phyloP scores from a whole-genome alignment of 1,140 invertebrate genomes.

The Sesamia nonagrioides region DNA sequence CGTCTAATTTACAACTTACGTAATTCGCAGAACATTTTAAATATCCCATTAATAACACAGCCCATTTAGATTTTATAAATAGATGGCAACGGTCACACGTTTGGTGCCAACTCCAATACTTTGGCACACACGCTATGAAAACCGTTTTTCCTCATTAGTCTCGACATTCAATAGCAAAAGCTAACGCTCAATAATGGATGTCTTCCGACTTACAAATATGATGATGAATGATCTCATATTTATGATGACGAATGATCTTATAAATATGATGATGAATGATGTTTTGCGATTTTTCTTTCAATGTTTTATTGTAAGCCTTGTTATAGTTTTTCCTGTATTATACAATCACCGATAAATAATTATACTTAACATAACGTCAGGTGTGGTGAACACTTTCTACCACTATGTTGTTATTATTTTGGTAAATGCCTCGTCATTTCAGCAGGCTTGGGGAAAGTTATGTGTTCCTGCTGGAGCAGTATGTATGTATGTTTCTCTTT shows the following conservation, averaged over 20 bases:
- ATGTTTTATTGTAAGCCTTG: no score
- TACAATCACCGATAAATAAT: no score
- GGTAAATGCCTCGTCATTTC: background rate
- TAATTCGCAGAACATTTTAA: background rate
- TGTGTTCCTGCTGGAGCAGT: no score
- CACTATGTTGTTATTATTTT: background rate
- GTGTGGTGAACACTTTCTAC: background rate
- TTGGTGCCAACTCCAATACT: background rate
- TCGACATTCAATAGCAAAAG: conserved; percentile 19
- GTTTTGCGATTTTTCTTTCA: background rate
- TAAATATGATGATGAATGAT: no score
- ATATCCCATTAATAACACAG: no score
- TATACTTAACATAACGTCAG: no score
- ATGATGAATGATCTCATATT: conserved; percentile 15
- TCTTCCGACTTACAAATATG: conserved; percentile 29
- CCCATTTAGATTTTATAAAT: background rate
- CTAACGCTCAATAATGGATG: conserved; percentile 36
- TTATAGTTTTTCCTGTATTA: no score
- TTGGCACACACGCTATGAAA: conserved; percentile 15
- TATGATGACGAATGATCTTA: no score
- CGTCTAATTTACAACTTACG: background rate
- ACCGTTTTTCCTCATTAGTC: conserved; percentile 35
- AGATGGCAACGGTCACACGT: background rate
- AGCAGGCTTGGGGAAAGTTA: no score
- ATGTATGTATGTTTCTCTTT: no score